Conservation (phyloP, 23 tunicate species). For the Trididemnum miniatum region DNA sequence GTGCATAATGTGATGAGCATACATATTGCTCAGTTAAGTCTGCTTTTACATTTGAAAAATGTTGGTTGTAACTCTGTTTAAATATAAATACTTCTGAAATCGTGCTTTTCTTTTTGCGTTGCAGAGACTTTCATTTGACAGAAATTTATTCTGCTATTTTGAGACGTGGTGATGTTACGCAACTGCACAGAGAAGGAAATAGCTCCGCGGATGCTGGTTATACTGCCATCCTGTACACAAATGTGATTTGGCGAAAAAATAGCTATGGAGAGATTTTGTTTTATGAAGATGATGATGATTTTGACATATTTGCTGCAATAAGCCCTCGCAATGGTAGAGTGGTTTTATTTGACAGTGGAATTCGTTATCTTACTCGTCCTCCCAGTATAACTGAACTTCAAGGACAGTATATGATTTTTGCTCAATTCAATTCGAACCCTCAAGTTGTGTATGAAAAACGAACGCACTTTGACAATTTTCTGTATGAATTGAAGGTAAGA, state of each 20-base stretch:
- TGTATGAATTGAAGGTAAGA: conserved; percentile 49
- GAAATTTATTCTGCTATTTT: conserved; percentile 68
- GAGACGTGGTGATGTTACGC: conserved; percentile 80
- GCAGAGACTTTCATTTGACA: conserved; percentile 51
- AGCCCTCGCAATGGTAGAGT: conserved; percentile 57
- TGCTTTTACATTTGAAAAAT: no score
- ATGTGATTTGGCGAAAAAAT: conserved; percentile 79
- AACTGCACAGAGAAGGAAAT: conserved; percentile 37
- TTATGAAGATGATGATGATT: conserved; percentile 64
- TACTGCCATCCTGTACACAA: conserved; percentile 50
- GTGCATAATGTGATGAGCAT: no score
- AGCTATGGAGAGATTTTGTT: conserved; percentile 80
- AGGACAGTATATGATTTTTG: conserved; percentile 52
- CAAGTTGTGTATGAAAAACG: conserved; percentile 31
- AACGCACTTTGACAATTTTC: conserved; percentile 35
- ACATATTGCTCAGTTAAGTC: no score
- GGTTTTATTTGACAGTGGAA: conserved; percentile 63
- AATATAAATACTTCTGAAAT: no score
- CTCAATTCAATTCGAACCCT: conserved; percentile 44
- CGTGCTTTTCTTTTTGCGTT: no score
- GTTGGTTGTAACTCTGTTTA: no score
- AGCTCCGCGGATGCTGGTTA: conserved; percentile 29
- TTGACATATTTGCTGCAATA: conserved; percentile 62
- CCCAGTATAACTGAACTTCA: conserved; percentile 71
- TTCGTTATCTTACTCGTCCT: conserved; percentile 59